Conservation (phyloP, 1,140 invertebrate genomes). For the Acyrthosiphon pisum region DNA sequence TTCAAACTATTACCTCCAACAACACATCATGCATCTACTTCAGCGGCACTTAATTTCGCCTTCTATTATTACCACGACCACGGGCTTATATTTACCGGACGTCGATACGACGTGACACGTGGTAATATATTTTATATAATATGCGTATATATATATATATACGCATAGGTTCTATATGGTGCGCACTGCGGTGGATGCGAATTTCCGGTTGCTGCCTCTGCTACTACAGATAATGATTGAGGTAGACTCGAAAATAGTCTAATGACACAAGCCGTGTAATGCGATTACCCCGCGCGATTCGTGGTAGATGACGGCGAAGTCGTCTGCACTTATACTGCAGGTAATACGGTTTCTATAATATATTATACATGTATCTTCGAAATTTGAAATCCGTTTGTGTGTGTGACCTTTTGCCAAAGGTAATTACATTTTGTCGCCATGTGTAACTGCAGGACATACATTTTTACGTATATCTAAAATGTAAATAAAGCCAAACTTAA, state of each 20-base stretch:
- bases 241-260: constrained; percentile 16
- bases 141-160: no score
- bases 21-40: neutral
- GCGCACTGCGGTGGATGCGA: neutral
- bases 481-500: no score
- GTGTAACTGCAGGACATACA: no score
- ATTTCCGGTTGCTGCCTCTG: neutral
- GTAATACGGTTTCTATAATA: neutral
- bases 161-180: no score
- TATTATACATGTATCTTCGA: neutral
- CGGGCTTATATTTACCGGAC: constrained; percentile 4
- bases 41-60: neutral
- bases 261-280: neutral
- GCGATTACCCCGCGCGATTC: neutral
- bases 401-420: neutral
- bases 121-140: constrained; percentile 2
- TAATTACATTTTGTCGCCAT: neutral
- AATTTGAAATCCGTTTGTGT: neutral
- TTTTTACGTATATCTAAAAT: no score
- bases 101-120: neutral
- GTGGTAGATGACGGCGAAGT: neutral
- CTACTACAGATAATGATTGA: neutral
- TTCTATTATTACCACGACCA: neutral
- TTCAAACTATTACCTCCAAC: neutral
- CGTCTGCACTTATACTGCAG: neutral